phyloP scores from a whole-genome alignment of 1,140 invertebrate species.

The Druon quercuslanigerum region DNA sequence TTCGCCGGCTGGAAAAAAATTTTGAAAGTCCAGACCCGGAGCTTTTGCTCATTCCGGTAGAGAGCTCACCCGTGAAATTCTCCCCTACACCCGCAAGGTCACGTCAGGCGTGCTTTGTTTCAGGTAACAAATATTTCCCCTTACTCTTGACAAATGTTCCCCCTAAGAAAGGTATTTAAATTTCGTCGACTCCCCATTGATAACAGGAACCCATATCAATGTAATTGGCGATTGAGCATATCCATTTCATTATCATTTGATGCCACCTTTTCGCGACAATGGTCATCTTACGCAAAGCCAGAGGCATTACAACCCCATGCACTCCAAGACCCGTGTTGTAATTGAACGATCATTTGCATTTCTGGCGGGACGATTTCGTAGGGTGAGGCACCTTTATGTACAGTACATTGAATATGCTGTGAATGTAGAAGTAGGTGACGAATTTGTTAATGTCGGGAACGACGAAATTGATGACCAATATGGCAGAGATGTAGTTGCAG shows the following conservation, averaged over 20 bases:
- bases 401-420: conserved; percentile 43
- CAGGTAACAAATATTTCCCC: too few species aligned
- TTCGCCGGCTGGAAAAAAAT: too few species aligned
- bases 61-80: too few species aligned
- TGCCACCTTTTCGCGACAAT: background rate
- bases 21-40: too few species aligned
- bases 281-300: background rate
- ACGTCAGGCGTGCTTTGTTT: too few species aligned
- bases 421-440: background rate
- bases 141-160: conserved; percentile 23
- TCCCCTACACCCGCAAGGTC: too few species aligned
- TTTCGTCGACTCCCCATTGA: conserved; percentile 46
- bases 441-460: too few species aligned
- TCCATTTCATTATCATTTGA: background rate
- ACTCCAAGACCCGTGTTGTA: background rate
- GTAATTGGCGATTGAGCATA: background rate
- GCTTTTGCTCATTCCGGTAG: too few species aligned
- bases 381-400: conserved; percentile 56
- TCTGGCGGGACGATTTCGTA: conserved; percentile 49
- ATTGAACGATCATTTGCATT: conserved; percentile 19
- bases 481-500: too few species aligned
- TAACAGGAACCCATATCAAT: background rate
- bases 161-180: too few species aligned
- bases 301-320: background rate
- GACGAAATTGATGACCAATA: too few species aligned